These are phyloP conservation scores for Porites cylindrica DNA, from an alignment of 92 coral and sea anemone genomes.

Conservation along the genomic window DNA sequence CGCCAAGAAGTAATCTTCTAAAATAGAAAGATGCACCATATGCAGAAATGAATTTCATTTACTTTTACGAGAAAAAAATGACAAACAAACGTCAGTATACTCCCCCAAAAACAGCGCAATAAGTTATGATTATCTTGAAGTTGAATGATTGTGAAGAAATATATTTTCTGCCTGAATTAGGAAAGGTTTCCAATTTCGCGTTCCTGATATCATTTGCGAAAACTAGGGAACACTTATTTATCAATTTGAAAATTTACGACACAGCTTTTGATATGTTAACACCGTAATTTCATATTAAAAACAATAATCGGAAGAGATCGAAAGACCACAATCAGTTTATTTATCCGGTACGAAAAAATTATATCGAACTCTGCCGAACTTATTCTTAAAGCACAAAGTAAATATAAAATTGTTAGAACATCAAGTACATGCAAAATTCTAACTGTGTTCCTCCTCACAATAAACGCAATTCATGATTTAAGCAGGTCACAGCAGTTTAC, in stretches of 20 bases:
- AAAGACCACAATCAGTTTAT: conserved; percentile 18
- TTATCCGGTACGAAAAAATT: neutral
- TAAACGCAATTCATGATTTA: conserved; percentile 19
- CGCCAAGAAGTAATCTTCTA: conserved; percentile 7
- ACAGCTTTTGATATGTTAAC: neutral
- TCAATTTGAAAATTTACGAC: neutral
- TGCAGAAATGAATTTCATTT: neutral
- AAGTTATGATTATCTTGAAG: neutral
- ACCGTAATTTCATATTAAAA: conserved; percentile 8
- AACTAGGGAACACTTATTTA: neutral
- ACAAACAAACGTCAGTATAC: neutral
- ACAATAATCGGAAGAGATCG: conserved; percentile 20
- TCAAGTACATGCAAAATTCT: neutral
- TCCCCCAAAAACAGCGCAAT: neutral
- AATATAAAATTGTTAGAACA: too few relatives aligned
- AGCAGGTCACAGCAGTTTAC: conserved; percentile 35
- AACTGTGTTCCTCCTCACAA: neutral
- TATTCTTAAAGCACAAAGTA: neutral
- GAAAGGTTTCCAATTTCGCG: neutral
- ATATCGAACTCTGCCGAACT: neutral
- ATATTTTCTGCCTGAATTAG: neutral
- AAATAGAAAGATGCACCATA: neutral
- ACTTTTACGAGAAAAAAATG: neutral
- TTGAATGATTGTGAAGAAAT: conserved; percentile 12
- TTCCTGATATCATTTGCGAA: neutral